Percentiles rank a stretch among this genome's conserved stretches.
These are phyloP conservation scores for Barnardius zonarius DNA, from an alignment of 2,113 vertebrate genomes.

Conservation along the genomic window DNA sequence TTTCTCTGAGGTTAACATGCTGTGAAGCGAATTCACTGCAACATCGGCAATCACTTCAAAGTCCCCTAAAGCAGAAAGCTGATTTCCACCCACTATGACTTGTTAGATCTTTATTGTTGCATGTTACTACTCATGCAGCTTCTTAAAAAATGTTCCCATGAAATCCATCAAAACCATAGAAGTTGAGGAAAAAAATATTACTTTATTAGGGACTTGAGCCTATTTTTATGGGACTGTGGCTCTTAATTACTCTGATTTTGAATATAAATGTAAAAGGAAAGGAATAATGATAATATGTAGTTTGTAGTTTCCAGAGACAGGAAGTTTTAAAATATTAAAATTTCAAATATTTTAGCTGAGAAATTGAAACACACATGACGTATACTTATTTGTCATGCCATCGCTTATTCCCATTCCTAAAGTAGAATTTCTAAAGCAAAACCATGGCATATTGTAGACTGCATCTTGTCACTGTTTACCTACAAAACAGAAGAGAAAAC, in stretches of 20 bases:
- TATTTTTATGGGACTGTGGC: not conserved
- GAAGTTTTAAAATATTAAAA: not conserved
- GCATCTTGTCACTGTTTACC: not conserved
- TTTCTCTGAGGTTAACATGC: not conserved
- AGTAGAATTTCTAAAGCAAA: not conserved
- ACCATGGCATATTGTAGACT: not conserved
- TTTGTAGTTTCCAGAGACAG: fast-evolving
- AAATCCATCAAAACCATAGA: not conserved
- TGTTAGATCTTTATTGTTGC: not conserved
- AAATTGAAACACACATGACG: not conserved
- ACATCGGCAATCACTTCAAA: not conserved
- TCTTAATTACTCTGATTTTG: not conserved
- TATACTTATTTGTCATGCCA: not conserved
- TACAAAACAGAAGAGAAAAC: not conserved
- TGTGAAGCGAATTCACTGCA: not conserved
- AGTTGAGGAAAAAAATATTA: not conserved
- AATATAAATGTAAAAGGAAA: not conserved
- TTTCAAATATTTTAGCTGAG: not conserved
- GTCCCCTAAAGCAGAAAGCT: not conserved
- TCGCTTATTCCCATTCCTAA: not conserved
- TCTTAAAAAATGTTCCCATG: not conserved
- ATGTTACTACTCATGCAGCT: not conserved
- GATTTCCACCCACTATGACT: not conserved
- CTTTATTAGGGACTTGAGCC: not conserved
- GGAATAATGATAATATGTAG: not conserved